Evolutionary conservation across 2,113 vertebrate genomes (phyloP).

Genomic region (Leiothrix lutea): DNA sequence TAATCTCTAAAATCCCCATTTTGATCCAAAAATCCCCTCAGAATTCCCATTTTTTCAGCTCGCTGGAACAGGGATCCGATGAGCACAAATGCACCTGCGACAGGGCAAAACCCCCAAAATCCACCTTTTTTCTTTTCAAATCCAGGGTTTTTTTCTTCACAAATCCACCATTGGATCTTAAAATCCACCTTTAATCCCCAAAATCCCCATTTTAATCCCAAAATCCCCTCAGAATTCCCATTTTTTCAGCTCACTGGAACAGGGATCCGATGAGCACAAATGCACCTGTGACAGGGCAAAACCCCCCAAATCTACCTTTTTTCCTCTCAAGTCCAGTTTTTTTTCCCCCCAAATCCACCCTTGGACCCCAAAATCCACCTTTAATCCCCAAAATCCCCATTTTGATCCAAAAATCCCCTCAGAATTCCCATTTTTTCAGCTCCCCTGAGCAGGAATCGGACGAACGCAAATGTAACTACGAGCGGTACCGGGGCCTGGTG

Average conservation of each 20-base stretch:
- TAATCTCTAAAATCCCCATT: fast-evolving
- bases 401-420: background rate
- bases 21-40: background rate
- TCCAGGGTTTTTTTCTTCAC: no score
- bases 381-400: fast-evolving
- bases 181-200: no score
- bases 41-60: background rate
- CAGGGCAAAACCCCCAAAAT: no score
- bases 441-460: slow-evolving; percentile 88
- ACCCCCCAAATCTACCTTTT: no score
- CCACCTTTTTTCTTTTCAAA: no score
- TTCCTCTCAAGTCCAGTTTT: no score
- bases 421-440: background rate
- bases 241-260: no score
- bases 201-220: background rate
- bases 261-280: no score
- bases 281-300: no score
- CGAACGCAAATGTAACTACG: slow-evolving; percentile 94
- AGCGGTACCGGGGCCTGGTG: slow-evolving; percentile 93
- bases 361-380: background rate
- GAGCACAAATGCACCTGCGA: slow-evolving; percentile 95
- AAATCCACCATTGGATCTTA: no score
- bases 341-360: background rate
- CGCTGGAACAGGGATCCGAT: slow-evolving; percentile 87
- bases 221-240: background rate